A percentile compares a stretch with the other conserved stretches of the same genome.
Conservation (phyloP, 2,113 vertebrate genomes). For the Gavia stellata region DNA sequence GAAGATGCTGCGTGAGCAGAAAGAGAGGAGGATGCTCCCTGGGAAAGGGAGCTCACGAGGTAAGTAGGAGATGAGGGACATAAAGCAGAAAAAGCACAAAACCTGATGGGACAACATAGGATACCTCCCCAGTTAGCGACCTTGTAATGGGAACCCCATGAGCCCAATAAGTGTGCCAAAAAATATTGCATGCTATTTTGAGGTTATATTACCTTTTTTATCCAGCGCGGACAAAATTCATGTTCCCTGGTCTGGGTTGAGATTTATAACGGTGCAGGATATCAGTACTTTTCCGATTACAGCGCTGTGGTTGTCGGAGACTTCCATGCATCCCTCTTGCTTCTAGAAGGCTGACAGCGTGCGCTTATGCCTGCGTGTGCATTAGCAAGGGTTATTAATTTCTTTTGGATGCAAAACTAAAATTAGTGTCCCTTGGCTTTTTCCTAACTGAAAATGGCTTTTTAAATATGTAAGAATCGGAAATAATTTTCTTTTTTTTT, state of each 20-base stretch:
- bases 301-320: background rate
- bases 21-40: background rate
- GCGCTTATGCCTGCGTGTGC: background rate
- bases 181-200: background rate
- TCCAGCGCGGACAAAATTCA: background rate
- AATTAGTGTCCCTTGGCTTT: constrained; percentile 16
- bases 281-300: background rate
- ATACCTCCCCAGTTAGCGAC: background rate
- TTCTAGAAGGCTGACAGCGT: background rate
- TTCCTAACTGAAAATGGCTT: constrained; percentile 27
- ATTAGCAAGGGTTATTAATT: constrained; percentile 3
- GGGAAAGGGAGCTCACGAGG: background rate
- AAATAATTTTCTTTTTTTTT: background rate
- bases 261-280: background rate
- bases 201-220: background rate
- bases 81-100: background rate
- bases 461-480: constrained; percentile 29
- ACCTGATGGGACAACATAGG: background rate
- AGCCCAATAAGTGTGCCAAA: background rate
- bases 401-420: background rate
- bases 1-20: background rate
- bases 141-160: background rate
- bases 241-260: background rate
- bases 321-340: background rate
- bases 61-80: background rate